Evolutionary conservation across 2,888 invertebrate species (phyloP).

Genomic region (Noctua janthina): DNA sequence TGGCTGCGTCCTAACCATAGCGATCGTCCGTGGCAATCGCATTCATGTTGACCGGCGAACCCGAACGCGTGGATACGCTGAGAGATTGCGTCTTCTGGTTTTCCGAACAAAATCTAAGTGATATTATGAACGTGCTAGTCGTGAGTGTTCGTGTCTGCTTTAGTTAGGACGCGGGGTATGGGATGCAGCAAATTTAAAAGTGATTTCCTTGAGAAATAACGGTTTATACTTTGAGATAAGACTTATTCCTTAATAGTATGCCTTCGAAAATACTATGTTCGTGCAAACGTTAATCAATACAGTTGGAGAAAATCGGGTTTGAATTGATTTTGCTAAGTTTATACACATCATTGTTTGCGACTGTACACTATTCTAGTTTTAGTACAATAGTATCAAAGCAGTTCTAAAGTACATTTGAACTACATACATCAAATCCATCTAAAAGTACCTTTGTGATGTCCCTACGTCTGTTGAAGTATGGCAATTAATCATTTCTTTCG

Average conservation of each 20-base stretch:
- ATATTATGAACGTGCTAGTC: not conserved
- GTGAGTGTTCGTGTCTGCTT: not conserved
- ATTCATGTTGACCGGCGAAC: not conserved
- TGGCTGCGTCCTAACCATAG: not conserved
- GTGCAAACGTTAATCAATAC: not conserved
- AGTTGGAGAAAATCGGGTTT: not conserved
- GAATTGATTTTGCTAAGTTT: not conserved
- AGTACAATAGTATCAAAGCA: slow-evolving; percentile 15
- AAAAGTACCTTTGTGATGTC: not conserved
- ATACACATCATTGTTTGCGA: not conserved
- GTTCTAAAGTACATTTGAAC: slow-evolving; percentile 2
- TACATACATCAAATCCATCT: not conserved
- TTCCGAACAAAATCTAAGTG: not conserved
- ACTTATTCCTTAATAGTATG: not conserved
- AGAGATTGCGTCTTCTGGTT: not conserved
- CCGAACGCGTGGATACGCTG: not conserved
- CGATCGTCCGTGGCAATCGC: not conserved
- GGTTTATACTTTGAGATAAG: not conserved
- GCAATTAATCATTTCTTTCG: slow-evolving; percentile 9
- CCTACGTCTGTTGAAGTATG: not conserved
- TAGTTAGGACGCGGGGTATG: not conserved
- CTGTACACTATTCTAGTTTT: not conserved
- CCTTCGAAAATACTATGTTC: not conserved
- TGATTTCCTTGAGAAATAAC: not conserved
- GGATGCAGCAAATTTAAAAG: not conserved